Evolutionary conservation across 2,113 vertebrate genomes (phyloP).

Genomic region (Conger conger): DNA sequence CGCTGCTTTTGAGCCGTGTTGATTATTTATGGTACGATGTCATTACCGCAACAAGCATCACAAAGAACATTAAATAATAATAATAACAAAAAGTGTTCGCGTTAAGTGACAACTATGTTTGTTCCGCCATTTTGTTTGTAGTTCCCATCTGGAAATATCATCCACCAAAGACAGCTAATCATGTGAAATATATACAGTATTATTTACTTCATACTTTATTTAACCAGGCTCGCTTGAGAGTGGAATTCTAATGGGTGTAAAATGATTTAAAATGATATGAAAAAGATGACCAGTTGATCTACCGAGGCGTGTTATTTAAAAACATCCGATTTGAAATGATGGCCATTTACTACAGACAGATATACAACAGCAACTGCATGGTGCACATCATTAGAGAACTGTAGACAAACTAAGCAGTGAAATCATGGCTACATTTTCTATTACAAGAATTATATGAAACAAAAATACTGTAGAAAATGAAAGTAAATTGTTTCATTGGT

Average conservation of each 20-base stretch:
- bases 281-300: neutral
- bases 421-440: neutral
- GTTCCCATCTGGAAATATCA: neutral
- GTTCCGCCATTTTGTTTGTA: neutral
- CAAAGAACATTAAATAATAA: neutral
- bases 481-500: neutral
- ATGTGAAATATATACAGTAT: neutral
- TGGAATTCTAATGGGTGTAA: too few species aligned
- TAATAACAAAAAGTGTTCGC: neutral
- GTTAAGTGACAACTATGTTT: neutral
- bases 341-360: neutral
- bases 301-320: neutral
- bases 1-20: neutral
- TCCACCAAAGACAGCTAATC: neutral
- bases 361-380: too few species aligned
- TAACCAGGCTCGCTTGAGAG: too few species aligned
- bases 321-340: neutral
- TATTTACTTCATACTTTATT: neutral
- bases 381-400: neutral
- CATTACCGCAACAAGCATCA: neutral
- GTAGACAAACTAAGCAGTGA: neutral
- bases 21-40: neutral
- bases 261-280: too few species aligned
- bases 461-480: constrained; percentile 12
- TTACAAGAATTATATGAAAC: neutral